Percentiles rank a stretch among this genome's conserved stretches.
Conservation (phyloP, 2,888 invertebrate genomes). For the Synergus gifuensis region DNA sequence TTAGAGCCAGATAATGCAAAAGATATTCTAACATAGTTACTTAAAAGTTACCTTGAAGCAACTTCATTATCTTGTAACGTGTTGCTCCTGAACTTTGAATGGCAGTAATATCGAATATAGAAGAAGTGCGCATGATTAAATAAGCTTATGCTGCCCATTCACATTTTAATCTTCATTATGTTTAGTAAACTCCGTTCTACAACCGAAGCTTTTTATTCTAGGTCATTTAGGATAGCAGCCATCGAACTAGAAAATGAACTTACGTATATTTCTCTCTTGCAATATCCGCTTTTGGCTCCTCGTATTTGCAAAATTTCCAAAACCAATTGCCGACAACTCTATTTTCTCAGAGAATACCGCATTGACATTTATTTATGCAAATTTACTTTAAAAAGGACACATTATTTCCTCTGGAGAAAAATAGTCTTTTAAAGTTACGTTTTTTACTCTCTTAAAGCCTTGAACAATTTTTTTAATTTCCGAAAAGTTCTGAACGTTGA, state of each 20-base stretch:
- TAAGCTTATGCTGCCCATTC: background rate
- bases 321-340: background rate
- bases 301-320: background rate
- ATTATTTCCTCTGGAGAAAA: too few relatives aligned
- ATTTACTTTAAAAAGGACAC: background rate
- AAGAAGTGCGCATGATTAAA: background rate
- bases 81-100: too few relatives aligned
- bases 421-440: too few relatives aligned
- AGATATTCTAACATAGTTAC: too few relatives aligned
- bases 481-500: too few relatives aligned
- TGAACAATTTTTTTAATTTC: too few relatives aligned
- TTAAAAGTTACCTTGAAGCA: too few relatives aligned
- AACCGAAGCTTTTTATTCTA: conserved; percentile 5
- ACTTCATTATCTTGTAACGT: background rate
- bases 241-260: conserved; percentile 19
- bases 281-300: background rate
- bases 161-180: conserved; percentile 2
- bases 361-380: background rate
- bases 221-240: conserved; percentile 14
- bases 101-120: background rate
- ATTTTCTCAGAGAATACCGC: background rate
- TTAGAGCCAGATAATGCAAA: too few relatives aligned
- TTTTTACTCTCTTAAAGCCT: too few relatives aligned
- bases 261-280: too few relatives aligned
- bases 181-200: background rate